Conservation (phyloP, 2,797 vertebrate species). For the Gallirallus australis region DNA sequence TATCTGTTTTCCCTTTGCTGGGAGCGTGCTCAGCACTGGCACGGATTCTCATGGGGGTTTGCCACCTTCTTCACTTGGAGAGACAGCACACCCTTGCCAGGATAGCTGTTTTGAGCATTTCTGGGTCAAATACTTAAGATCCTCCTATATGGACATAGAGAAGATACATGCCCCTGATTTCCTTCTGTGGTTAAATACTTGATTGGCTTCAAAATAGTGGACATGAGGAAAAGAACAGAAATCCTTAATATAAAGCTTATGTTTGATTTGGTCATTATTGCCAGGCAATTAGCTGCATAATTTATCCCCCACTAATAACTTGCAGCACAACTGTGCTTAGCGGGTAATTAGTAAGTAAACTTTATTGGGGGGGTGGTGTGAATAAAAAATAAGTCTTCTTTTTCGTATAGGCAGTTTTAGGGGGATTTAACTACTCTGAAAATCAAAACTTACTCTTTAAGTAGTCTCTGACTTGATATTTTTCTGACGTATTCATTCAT, state of each 20-base stretch:
- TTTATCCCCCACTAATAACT: constrained; percentile 29
- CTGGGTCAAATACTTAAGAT: neutral
- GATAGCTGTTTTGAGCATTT: neutral
- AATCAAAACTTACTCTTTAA: neutral
- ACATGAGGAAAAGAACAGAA: neutral
- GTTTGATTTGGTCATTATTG: constrained; percentile 12
- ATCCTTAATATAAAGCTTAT: neutral
- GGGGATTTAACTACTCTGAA: neutral
- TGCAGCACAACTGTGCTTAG: constrained; percentile 1
- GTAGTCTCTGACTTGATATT: neutral
- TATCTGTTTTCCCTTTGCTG: neutral
- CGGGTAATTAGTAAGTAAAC: constrained; percentile 12
- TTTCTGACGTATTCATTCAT: neutral
- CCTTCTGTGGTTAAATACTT: neutral
- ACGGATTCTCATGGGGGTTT: neutral
- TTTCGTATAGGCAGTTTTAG: neutral
- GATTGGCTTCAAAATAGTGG: neutral
- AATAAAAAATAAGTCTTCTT: neutral
- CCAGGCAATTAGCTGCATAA: constrained; percentile 16
- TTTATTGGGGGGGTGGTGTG: neutral
- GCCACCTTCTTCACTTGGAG: neutral
- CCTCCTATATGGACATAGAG: fast-evolving
- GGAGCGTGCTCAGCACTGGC: neutral
- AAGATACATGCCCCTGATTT: neutral
- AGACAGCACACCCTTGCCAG: neutral